Base-by-base conservation (phyloP, 2,113 vertebrate species). In the Gnathonemus echidnorhynchus region DNA sequence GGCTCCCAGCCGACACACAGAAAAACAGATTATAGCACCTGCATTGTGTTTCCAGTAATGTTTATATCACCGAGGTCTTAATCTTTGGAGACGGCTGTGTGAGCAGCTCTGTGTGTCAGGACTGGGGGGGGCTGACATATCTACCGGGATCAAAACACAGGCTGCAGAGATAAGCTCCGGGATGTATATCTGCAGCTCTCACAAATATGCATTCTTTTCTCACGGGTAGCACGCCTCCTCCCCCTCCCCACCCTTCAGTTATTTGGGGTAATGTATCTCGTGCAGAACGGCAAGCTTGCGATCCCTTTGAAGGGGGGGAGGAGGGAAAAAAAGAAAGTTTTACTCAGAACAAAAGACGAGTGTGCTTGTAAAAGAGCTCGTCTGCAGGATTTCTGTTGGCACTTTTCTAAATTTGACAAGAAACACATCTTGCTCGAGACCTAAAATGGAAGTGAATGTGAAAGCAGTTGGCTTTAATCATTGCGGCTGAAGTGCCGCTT, bases 401-500 rank as follows among this genome's bases (percentile, higher is more conserved):
- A 58, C 50, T 85, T n/a, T 62, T 52, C 80, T 24, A 21, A 15
- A 24, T 89, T 86, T 89, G 88, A 90, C 80, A 74, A 87, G 86
- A 21, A 70, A 74, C 27, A 21, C 85, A 53, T 70, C 48, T 86
- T 48, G 66, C 42, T 46, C 2, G 58, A 52, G 50, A 89, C 88
- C 80, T 56, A 66, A 74, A 89, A 91, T 89, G 88, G 90, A 87
- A 85, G 49, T 42, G 90, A 85, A 70, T 74, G 46, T 45, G 31
- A 90, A 86, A 56, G 62, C 27, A 66, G 50, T 86, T 39, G n/a
- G 53, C 90, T 89, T 85, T 62, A 77, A 90, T 88, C 87, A 89
- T 90, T 39, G 31, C 27, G 80, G 84, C 53, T 88, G 90, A 90
- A 90, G 87, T 70, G 80, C 87, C 19, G 53, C 88, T 90, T 90